phyloP scores from a whole-genome alignment of 2,113 vertebrate genomes.

The Brachypodius melanocephalos region DNA sequence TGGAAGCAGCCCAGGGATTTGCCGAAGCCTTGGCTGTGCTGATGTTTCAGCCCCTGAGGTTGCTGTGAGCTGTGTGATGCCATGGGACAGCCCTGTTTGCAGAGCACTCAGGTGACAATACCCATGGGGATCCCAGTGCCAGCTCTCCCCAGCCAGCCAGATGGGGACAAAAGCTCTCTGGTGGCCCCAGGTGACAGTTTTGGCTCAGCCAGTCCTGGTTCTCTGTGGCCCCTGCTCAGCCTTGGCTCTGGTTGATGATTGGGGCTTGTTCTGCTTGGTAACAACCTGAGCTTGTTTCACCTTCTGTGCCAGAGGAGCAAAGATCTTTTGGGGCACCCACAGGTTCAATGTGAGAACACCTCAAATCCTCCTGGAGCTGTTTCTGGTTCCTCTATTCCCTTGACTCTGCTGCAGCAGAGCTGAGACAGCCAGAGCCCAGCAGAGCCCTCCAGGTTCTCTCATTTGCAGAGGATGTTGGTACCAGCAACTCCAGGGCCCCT shows the following conservation, averaged over 20 bases:
- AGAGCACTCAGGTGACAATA: not conserved
- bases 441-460: not conserved
- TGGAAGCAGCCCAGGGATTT: not conserved
- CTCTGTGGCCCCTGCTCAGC: not conserved
- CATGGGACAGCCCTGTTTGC: not conserved
- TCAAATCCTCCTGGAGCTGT: fast-evolving
- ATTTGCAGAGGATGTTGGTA: not conserved
- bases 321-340: not conserved
- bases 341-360: not conserved
- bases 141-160: not conserved
- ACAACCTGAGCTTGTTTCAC: not conserved
- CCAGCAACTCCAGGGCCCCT: not conserved
- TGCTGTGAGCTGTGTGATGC: not conserved
- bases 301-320: not conserved
- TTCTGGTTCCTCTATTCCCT: not conserved
- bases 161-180: not conserved
- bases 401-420: not conserved
- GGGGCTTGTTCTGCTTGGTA: not conserved
- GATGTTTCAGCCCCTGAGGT: fast-evolving
- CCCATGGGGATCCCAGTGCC: not conserved
- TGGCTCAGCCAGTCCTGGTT: not conserved
- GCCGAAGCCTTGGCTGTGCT: not conserved
- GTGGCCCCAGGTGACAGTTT: not conserved
- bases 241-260: not conserved
- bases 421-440: not conserved